Conservation (phyloP, 2,797 vertebrate species). For the Aldrovandia affinis region DNA sequence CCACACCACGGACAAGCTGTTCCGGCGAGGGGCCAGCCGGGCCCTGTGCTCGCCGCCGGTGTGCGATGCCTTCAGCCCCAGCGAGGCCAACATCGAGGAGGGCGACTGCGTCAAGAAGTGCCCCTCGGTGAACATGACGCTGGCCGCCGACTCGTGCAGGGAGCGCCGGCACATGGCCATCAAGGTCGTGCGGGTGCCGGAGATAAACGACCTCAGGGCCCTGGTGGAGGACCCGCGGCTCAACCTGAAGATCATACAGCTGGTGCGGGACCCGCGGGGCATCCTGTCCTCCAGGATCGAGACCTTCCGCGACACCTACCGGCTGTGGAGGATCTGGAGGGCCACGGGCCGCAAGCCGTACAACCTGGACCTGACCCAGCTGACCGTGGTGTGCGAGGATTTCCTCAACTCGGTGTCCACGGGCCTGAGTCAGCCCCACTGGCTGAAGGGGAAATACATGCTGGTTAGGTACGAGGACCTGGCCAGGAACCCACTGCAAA, state of each 20-base stretch:
- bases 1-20: conserved; percentile 88
- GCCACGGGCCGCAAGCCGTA: conserved; percentile 88
- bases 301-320: conserved; percentile 91
- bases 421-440: conserved; percentile 80
- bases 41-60: conserved; percentile 87
- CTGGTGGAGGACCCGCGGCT: conserved; percentile 90
- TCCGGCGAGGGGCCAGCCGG: conserved; percentile 88
- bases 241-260: conserved; percentile 93
- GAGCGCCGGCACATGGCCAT: conserved; percentile 88
- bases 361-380: conserved; percentile 86
- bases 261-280: conserved; percentile 90
- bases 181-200: conserved; percentile 89
- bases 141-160: conserved; percentile 84
- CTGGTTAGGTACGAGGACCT: conserved; percentile 93
- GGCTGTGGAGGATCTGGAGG: conserved; percentile 92
- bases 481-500: conserved; percentile 86
- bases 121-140: conserved; percentile 82
- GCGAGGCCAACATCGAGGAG: conserved; percentile 83
- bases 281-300: conserved; percentile 91
- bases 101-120: conserved; percentile 91
- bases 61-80: conserved; percentile 76
- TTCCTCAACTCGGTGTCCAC: conserved; percentile 89
- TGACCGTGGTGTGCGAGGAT: conserved; percentile 91
- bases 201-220: conserved; percentile 85
- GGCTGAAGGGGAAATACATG: conserved; percentile 96